phyloP scores from a whole-genome alignment of 2,113 vertebrate genomes.

The Neogobius melanostomus region DNA sequence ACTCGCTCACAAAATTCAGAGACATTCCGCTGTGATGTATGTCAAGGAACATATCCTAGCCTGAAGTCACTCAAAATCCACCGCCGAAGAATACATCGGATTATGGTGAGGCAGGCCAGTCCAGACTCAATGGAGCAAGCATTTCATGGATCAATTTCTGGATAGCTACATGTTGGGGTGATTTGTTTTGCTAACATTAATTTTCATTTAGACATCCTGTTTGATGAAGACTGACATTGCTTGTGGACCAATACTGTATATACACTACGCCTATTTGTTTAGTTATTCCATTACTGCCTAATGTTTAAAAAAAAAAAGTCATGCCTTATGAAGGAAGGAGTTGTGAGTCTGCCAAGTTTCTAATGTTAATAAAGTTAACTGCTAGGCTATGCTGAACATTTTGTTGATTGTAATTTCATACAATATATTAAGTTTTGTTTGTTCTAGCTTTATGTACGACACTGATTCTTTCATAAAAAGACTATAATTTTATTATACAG shows the following conservation, averaged over 20 bases:
- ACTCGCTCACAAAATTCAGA: conserved; percentile 71
- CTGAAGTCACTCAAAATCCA: conserved; percentile 77
- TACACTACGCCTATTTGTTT: neutral
- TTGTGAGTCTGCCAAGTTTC: conserved; percentile 36
- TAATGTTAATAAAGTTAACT: conserved; percentile 58
- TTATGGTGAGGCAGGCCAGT: conserved; percentile 56
- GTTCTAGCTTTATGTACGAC: no score
- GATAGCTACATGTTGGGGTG: neutral
- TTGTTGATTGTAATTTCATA: no score
- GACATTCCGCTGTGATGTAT: conserved; percentile 70
- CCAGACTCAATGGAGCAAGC: conserved; percentile 30
- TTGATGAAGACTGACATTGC: conserved; percentile 1
- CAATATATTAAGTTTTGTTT: no score
- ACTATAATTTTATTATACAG: no score
- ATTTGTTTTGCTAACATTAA: neutral
- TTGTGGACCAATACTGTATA: conserved; percentile 21
- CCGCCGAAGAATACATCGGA: conserved; percentile 72
- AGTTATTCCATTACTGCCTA: no score
- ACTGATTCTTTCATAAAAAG: no score
- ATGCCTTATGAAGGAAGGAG: conserved; percentile 8
- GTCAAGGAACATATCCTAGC: conserved; percentile 69
- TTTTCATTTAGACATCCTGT: neutral
- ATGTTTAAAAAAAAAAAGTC: neutral
- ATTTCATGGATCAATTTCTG: conserved; percentile 16
- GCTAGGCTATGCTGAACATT: neutral